Base-by-base conservation (phyloP, 2,888 invertebrate genomes). In the Volucella zonaria region DNA sequence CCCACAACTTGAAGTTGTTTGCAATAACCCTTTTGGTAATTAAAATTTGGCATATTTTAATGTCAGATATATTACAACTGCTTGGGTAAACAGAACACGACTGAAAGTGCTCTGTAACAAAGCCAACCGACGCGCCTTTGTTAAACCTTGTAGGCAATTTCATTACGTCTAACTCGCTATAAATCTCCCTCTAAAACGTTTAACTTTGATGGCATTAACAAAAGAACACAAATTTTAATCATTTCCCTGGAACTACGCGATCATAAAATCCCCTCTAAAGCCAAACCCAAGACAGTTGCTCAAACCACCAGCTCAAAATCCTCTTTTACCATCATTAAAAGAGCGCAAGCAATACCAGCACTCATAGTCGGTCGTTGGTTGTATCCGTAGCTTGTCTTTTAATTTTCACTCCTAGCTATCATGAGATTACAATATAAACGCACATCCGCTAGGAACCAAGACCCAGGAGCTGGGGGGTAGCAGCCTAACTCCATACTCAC, bases 211-310 rank as follows among this genome's bases (percentile, higher is more conserved):
- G 38, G 54, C 64, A 64, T 52, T 45, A 45, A 73, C 73, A 54
- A 54, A 73, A 45, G 52, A 73, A 56, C 23, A 73, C 74, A 74
- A 45, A 74, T 74, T 74, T 74, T 74, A 64, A 74, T 74, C 62
- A 74, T 61, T 54, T 56, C 56, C 64, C 23, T 42, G n/a, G 10
- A 56, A 62, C 61, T 62, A 62, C 14, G 31, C 54, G 42, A n/a
- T 74, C 64, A 49, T 64, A 74, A 64, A 74, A 74, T 15, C 4
- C 40, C 40, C 47, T 8, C 40, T 23, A 23, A 15, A 12, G 38
- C 47, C 43, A 12, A 11, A 23, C 42, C n/a, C 8, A 9, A 12
- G 18, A 8, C 61, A 64, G 38, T 12, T 14, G 10, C 12, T 2
- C 31, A 4, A 31, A 31, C 31, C 6, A 6, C 31, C 6, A 31